Evolutionary conservation across 2,888 invertebrate genomes (phyloP).

Genomic region (Eristalis arbustorum): DNA sequence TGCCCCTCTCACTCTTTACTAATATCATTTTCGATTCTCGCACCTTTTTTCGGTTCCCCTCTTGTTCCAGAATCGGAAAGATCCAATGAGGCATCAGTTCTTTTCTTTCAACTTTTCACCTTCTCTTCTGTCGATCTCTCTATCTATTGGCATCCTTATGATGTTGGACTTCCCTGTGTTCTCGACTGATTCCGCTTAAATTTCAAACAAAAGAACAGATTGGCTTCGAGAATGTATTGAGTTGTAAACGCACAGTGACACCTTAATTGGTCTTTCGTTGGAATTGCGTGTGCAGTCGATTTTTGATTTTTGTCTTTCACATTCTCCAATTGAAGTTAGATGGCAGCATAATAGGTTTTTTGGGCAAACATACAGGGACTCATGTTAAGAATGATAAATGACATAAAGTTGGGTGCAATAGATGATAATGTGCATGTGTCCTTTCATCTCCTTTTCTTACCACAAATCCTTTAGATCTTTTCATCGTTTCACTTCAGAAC

Average conservation of each 20-base stretch:
- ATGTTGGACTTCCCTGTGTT: neutral
- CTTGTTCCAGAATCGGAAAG: neutral
- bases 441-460: neutral
- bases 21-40: slow-evolving; percentile 42
- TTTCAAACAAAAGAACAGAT: slow-evolving; percentile 55
- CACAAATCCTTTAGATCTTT: slow-evolving; percentile 52
- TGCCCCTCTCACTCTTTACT: slow-evolving; percentile 27
- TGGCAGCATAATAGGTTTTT: slow-evolving; percentile 37
- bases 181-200: slow-evolving; percentile 42
- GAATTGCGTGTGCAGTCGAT: slow-evolving; percentile 21
- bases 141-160: neutral
- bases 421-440: slow-evolving; percentile 34
- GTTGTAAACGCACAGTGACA: slow-evolving; percentile 64
- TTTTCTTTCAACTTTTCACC: slow-evolving; percentile 21
- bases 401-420: slow-evolving; percentile 55
- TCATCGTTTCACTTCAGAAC: slow-evolving; percentile 1
- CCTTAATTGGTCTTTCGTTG: slow-evolving; percentile 60
- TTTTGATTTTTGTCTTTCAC: neutral
- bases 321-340: slow-evolving; percentile 10
- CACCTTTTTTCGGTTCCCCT: slow-evolving; percentile 31
- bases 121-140: neutral
- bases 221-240: slow-evolving; percentile 55
- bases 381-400: slow-evolving; percentile 54
- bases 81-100: slow-evolving; percentile 31
- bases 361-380: slow-evolving; percentile 9